These are phyloP conservation scores for Cynocephalus volans DNA, from an alignment of 2,113 vertebrate genomes.

Conservation along the genomic window DNA sequence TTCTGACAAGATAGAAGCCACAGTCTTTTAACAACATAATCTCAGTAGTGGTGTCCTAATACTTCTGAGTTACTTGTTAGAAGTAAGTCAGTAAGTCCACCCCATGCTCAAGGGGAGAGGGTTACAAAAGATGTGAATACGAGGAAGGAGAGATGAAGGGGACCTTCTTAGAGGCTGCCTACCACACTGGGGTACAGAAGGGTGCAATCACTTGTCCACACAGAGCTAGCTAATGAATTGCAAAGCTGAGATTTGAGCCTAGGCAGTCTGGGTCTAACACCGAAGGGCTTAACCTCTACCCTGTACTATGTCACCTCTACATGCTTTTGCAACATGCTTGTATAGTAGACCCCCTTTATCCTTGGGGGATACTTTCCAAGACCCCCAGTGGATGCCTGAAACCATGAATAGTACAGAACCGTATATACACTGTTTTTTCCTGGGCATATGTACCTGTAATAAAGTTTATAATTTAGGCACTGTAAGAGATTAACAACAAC, in stretches of 20 bases:
- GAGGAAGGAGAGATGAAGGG: not conserved
- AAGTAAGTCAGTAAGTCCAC: not conserved
- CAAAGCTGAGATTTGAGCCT: not conserved
- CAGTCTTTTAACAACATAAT: not conserved
- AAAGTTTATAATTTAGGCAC: too few species aligned
- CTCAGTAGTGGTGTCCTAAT: not conserved
- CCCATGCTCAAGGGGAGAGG: too few species aligned
- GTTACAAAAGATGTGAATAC: not conserved
- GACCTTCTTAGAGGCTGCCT: not conserved
- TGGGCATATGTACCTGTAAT: too few species aligned
- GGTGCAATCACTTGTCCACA: not conserved
- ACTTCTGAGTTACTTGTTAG: not conserved
- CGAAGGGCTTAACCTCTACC: not conserved
- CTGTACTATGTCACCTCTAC: accelerated
- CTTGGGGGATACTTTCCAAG: too few species aligned
- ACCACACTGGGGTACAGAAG: not conserved
- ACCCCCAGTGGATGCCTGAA: too few species aligned
- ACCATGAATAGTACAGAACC: too few species aligned
- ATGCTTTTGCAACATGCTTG: not conserved
- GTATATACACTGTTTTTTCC: too few species aligned
- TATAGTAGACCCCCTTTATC: too few species aligned
- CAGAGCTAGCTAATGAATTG: not conserved
- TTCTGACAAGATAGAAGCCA: not conserved
- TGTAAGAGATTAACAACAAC: too few species aligned
- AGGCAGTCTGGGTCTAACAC: not conserved